A percentile compares a stretch with the other conserved stretches of the same genome.
Evolutionary conservation across 2,797 vertebrate species (phyloP).

Genomic region (Gobio occitaniae): DNA sequence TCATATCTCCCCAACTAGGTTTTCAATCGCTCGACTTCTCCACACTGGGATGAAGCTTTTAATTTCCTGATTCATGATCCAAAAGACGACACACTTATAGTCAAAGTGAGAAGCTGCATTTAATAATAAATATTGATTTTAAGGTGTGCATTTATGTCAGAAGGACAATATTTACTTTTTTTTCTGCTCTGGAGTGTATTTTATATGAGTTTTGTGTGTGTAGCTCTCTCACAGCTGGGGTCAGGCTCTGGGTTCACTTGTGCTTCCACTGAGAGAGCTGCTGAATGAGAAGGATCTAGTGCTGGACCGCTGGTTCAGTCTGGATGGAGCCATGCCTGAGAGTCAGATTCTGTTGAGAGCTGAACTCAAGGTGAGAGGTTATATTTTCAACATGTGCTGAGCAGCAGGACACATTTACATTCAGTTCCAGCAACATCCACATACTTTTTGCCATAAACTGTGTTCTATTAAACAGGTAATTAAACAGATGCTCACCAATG

Average conservation of each 20-base stretch:
- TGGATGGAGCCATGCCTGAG: slow-evolving; percentile 79
- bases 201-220: slow-evolving; percentile 32
- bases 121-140: not conserved
- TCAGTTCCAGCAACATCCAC: not conserved
- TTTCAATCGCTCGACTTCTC: slow-evolving; percentile 80
- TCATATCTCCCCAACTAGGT: slow-evolving; percentile 71
- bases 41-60: slow-evolving; percentile 89
- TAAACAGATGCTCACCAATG: not conserved
- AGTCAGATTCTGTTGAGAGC: slow-evolving; percentile 86
- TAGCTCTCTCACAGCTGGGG: slow-evolving; percentile 83
- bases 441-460: not conserved
- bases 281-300: slow-evolving; percentile 78
- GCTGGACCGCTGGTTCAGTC: slow-evolving; percentile 85
- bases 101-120: slow-evolving; percentile 81
- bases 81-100: slow-evolving; percentile 79
- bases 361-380: slow-evolving; percentile 80
- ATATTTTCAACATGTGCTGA: not conserved
- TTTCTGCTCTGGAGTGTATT: slow-evolving; percentile 11
- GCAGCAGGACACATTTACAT: not conserved
- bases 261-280: slow-evolving; percentile 82
- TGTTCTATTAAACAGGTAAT: not conserved
- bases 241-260: slow-evolving; percentile 79
- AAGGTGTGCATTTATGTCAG: not conserved
- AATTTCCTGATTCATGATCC: slow-evolving; percentile 87
- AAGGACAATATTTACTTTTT: not conserved